Conservation (phyloP, 2,888 invertebrate species). For the Falcaria lacertinaria region DNA sequence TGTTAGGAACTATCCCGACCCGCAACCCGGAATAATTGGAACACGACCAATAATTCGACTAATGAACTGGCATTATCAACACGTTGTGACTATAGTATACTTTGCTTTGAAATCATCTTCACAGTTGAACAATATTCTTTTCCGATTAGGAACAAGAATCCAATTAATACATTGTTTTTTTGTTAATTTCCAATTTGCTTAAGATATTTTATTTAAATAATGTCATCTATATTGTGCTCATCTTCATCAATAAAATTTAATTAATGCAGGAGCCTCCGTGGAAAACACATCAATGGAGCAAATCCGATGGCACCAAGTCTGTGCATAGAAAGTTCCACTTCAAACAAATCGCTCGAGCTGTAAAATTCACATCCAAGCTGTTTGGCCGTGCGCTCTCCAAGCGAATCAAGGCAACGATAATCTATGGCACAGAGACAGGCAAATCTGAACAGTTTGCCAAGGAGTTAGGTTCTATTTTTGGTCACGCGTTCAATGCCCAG, state of each 20-base stretch:
- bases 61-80: slow-evolving; percentile 20
- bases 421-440: slow-evolving; percentile 97
- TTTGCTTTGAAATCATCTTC: background rate
- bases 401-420: slow-evolving; percentile 95
- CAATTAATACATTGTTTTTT: too few relatives aligned
- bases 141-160: too few relatives aligned
- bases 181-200: too few relatives aligned
- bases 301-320: slow-evolving; percentile 81
- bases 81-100: slow-evolving; percentile 10
- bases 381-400: slow-evolving; percentile 95
- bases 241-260: too few relatives aligned
- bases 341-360: slow-evolving; percentile 96
- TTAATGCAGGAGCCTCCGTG: slow-evolving; percentile 94
- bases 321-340: slow-evolving; percentile 92
- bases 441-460: slow-evolving; percentile 97
- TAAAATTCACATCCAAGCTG: slow-evolving; percentile 97
- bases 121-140: too few relatives aligned
- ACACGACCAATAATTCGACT: slow-evolving; percentile 17
- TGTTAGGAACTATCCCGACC: slow-evolving; percentile 5
- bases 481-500: slow-evolving; percentile 97
- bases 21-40: slow-evolving; percentile 19
- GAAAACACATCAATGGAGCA: slow-evolving; percentile 93
- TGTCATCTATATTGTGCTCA: too few relatives aligned
- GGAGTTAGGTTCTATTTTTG: slow-evolving; percentile 91
- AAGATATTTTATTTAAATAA: too few relatives aligned